Evolutionary conservation across 1,140 invertebrate species (phyloP).

Genomic region (Diplogasteroides magnus): DNA sequence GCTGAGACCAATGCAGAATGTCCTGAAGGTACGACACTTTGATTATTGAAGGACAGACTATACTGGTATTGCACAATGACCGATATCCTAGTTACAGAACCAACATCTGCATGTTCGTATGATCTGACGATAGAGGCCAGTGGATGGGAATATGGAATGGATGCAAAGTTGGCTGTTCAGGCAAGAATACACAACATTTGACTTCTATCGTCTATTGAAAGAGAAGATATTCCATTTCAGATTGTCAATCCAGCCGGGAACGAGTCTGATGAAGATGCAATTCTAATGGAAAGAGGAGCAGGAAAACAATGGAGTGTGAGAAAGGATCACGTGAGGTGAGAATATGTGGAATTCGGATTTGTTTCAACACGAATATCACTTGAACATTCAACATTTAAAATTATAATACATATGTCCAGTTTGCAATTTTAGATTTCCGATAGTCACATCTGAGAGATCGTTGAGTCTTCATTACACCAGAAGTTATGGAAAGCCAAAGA

Average conservation of each 20-base stretch:
- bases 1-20: conserved; percentile 44
- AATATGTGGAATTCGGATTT: not conserved
- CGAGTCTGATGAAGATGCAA: conserved; percentile 49
- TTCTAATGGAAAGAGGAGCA: conserved; percentile 40
- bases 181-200: too few relatives aligned
- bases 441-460: conserved; percentile 74
- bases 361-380: not conserved
- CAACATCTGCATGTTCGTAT: conserved; percentile 37
- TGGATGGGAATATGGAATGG: conserved; percentile 48
- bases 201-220: too few relatives aligned
- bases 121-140: conserved; percentile 39
- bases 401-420: too few relatives aligned
- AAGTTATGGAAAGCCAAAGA: conserved; percentile 59
- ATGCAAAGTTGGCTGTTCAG: conserved; percentile 47
- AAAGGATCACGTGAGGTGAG: conserved; percentile 65
- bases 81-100: conserved; percentile 38
- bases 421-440: conserved; percentile 74
- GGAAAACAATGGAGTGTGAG: conserved; percentile 62
- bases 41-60: not conserved
- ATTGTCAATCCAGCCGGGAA: conserved; percentile 50
- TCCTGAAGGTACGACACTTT: conserved; percentile 31
- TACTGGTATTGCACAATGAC: not conserved
- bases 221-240: conserved; percentile 20
- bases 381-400: not conserved
- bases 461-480: conserved; percentile 76